Evolutionary conservation across 2,888 invertebrate genomes (phyloP), one percentile per base, ranked within the genome.

Genomic region (Laspeyria flexula): DNA sequence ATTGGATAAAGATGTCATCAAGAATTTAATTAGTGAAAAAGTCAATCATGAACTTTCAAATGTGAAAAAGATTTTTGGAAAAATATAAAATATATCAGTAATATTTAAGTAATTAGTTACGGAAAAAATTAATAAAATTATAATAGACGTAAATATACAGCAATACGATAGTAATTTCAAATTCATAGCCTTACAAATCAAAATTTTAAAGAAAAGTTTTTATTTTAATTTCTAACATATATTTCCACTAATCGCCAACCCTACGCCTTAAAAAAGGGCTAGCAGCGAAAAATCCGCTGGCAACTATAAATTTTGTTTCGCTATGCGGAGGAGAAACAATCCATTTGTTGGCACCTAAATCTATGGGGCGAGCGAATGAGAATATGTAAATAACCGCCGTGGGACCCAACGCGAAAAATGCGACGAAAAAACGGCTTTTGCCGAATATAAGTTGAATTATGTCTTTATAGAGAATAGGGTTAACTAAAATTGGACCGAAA

Each of bases 301-400:
- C 71, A 79, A 81, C 85, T 81, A 86, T 85, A 85, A 84, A 83
- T 84, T 82, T 81, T 75, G 75, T 81, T 81, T 81, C 76, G 77
- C 74, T 72, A 75, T 71, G 73, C 65, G 70, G 67, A 80, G 73
- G 80, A 84, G 85, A 83, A 89, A 88, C 88, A 89, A 89, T 88
- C 88, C 86, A 83, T 85, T 86, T 88, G 88, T 85, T 86, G 79
- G 77, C 83, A 78, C 83, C 83, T 81, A 81, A 83, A 85, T 85
- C 86, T 83, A 81, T 80, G 79, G 85, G 83, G 84, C 75, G 77
- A 61, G 61, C 71, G 79, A 73, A 77, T 79, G 80, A 76, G 79
- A 75, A 80, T 86, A 85, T 87, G 86, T 81, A 81, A 86, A 86
- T 86, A 77, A 66, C 71, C 58, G 70, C 51, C 55, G 56, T 63